phyloP scores from a whole-genome alignment of 2,113 vertebrate genomes.

The Nycticebus coucang region DNA sequence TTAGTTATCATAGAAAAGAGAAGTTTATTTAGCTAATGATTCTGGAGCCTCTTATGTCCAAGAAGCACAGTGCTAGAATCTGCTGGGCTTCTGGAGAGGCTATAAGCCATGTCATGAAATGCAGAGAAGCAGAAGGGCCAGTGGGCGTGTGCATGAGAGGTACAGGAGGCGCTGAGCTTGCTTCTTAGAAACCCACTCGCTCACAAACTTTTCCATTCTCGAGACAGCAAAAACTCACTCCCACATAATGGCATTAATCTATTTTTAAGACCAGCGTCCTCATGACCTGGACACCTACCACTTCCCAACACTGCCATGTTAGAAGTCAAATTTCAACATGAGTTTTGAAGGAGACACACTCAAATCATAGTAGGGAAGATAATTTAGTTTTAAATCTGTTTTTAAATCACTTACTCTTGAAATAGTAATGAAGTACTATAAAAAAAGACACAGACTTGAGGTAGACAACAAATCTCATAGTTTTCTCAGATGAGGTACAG shows the following conservation, averaged over 20 bases:
- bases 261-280: neutral
- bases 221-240: neutral
- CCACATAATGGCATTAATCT: neutral
- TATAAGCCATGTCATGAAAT: neutral
- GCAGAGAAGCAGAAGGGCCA: neutral
- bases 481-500: neutral
- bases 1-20: neutral
- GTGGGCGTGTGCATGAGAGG: neutral
- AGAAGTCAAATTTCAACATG: neutral
- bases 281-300: neutral
- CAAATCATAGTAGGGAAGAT: neutral
- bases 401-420: slow-evolving; percentile 13
- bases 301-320: neutral
- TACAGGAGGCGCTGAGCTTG: neutral
- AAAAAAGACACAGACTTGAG: neutral
- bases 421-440: neutral
- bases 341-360: neutral
- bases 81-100: neutral
- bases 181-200: neutral
- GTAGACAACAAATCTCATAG: neutral
- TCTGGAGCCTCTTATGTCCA: neutral
- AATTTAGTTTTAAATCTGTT: slow-evolving; percentile 39
- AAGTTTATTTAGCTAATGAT: neutral
- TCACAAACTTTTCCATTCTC: neutral
- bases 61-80: neutral